phyloP scores from a whole-genome alignment of 2,113 vertebrate genomes.

The Pungitius pungitius region DNA sequence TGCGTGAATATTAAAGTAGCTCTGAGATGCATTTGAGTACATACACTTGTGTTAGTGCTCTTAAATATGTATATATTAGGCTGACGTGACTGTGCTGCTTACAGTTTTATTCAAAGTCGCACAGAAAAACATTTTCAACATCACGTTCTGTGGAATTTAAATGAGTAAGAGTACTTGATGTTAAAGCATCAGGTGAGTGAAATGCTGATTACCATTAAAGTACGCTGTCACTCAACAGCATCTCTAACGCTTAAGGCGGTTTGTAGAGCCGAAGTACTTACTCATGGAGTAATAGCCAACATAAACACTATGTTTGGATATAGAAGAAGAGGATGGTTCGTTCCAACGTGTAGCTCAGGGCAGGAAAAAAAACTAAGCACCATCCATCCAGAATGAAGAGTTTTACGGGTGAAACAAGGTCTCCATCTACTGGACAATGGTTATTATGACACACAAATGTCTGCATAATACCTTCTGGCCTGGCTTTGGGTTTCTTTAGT shows the following conservation, averaged over 20 bases:
- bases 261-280: not conserved
- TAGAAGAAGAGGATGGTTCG: not conserved
- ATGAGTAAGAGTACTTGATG: not conserved
- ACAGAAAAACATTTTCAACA: not conserved
- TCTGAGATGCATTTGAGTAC: not conserved
- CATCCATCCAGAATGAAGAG: not conserved
- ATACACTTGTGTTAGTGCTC: not conserved
- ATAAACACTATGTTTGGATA: no score
- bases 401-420: constrained; percentile 32
- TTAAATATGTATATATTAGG: not conserved
- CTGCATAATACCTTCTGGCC: constrained; percentile 89
- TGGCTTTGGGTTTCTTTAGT: constrained; percentile 94
- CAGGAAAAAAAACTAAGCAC: not conserved
- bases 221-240: not conserved
- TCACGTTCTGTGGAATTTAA: no score
- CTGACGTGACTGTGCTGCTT: not conserved
- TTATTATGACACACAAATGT: not conserved
- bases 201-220: constrained; percentile 1
- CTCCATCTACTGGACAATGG: constrained; percentile 69
- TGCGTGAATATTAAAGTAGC: constrained; percentile 5
- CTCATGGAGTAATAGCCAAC: not conserved
- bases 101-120: not conserved
- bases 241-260: not conserved
- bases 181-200: not conserved
- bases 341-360: not conserved